Base-by-base conservation (phyloP, 2,888 invertebrate genomes). In the Perdita meconis region DNA sequence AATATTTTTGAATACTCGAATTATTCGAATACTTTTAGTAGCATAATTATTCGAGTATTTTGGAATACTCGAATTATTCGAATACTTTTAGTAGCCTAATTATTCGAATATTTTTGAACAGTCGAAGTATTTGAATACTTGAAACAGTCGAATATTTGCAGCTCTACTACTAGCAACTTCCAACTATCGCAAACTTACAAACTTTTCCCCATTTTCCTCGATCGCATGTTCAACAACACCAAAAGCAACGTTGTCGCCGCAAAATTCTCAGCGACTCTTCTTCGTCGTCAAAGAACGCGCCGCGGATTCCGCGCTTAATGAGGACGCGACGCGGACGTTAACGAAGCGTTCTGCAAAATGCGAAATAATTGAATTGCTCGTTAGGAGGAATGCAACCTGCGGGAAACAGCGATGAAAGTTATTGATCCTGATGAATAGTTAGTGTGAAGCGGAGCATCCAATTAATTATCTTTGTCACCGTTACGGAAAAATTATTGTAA, bases 301-400 rank as follows among this genome's bases (percentile, higher is more conserved):
- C 56, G n/a, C 10, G 13, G 34, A 42, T 34, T 36, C 10, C 24
- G 30, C 13, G 3, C 8, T 38, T 38, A 30, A 59, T 34, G 42
- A 67, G 42, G 16, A 22, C 16, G 6, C 13, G 16, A 1, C 2
- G 40, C 0, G n/a, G n/a, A 22, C 13, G 59, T 67, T 50, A 59
- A 67, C 67, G 59, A 59, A 57, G 26, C 13, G 38, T 26, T 59
- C 13, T 3, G 19, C 24, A n/a, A 47, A 30, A 56, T 10, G 30
- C 38, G 10, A 55, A 26, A 47, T 61, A 50, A 73, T 69, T 55
- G 61, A 47, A 16, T 22, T 8, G 44, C 44, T 68, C 59, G 51
- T 67, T 67, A 67, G 19, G n/a, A 42, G 22, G 10, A 24, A 2
- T 13, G 38, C 51, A 30, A 3, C 30, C 10, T 16, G 44, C 2